Conservation (phyloP, 2,888 invertebrate species). For the Lithophane semibrunnea region DNA sequence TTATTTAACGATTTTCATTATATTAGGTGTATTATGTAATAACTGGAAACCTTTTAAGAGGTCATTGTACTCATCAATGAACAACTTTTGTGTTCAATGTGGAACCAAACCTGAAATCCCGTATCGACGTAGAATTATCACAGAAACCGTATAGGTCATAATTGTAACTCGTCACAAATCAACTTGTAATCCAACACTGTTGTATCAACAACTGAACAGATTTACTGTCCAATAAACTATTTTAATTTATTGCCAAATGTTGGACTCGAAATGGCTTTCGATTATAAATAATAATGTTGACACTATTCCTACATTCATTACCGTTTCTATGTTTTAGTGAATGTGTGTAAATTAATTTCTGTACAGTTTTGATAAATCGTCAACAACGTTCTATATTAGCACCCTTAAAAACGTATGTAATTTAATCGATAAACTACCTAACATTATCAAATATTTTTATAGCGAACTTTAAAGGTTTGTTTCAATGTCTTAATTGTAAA, state of each 20-base stretch:
- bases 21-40: too few relatives aligned
- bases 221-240: conserved; percentile 75
- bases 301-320: conserved; percentile 65
- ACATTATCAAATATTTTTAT: background rate
- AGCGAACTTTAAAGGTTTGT: background rate
- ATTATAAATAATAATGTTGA: conserved; percentile 72
- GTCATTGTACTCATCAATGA: too few relatives aligned
- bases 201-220: conserved; percentile 75
- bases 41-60: too few relatives aligned
- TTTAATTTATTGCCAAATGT: conserved; percentile 76
- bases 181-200: conserved; percentile 76
- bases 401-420: background rate
- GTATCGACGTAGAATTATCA: conserved; percentile 36
- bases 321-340: conserved; percentile 31
- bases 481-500: background rate
- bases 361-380: background rate
- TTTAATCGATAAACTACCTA: background rate
- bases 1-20: too few relatives aligned
- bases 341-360: conserved; percentile 37
- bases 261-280: conserved; percentile 71
- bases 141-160: conserved; percentile 52
- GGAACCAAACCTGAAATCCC: too few relatives aligned
- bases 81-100: too few relatives aligned
- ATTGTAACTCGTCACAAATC: conserved; percentile 72
- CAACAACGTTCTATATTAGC: too few relatives aligned